A percentile compares a stretch with the other conserved stretches of the same genome.
Conservation (phyloP, 2,113 vertebrate species). For the Calidris pygmaea region DNA sequence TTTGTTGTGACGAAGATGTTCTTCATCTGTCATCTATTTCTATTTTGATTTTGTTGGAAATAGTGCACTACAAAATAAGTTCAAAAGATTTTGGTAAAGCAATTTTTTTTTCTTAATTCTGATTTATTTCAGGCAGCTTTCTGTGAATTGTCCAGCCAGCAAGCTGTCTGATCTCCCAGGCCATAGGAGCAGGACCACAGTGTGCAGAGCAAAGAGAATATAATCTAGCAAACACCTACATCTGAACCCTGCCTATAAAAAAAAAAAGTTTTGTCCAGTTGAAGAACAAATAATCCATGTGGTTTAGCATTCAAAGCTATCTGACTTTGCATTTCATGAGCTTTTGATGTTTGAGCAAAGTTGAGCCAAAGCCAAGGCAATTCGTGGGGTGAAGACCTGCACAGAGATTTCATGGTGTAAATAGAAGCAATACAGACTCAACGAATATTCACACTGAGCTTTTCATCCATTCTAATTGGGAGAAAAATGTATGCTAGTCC, state of each 20-base stretch:
- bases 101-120: not conserved
- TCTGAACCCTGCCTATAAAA: not conserved
- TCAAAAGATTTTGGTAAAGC: not conserved
- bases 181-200: not conserved
- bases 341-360: conserved; percentile 24
- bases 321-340: conserved; percentile 51
- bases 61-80: not conserved
- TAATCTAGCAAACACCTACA: not conserved
- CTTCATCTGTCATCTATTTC: not conserved
- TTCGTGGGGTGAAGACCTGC: not conserved
- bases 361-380: conserved; percentile 16
- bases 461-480: conserved; percentile 21
- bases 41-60: not conserved
- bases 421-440: not conserved
- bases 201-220: not conserved
- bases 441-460: not conserved
- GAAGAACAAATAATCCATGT: conserved; percentile 9
- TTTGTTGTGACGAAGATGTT: not conserved
- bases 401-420: not conserved
- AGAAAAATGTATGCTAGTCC: not conserved
- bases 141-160: not conserved
- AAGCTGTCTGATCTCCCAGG: not conserved
- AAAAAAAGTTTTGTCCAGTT: not conserved
- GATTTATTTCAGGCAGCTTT: not conserved
- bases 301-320: not conserved